Percentiles rank a stretch among this genome's conserved stretches.
These are phyloP conservation scores for Trididemnum clinides DNA, from an alignment of 23 tunicate species.

Conservation along the genomic window DNA sequence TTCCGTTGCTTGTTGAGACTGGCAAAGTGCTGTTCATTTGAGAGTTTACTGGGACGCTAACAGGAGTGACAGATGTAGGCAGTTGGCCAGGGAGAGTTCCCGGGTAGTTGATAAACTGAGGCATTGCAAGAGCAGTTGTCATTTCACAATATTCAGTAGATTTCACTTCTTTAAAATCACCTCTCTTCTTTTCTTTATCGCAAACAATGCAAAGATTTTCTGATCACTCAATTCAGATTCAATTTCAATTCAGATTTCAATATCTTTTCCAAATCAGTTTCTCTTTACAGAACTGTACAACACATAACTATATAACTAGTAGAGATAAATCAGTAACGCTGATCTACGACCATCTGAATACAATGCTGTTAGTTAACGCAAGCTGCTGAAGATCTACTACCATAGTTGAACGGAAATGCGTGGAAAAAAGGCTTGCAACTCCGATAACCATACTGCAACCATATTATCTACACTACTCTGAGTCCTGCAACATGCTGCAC, in stretches of 20 bases:
- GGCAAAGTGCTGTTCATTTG: neutral
- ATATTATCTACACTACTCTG: no score
- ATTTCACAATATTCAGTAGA: conserved; percentile 17
- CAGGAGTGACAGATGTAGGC: conserved; percentile 43
- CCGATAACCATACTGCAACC: neutral
- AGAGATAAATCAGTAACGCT: neutral
- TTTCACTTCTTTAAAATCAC: neutral
- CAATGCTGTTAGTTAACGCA: neutral
- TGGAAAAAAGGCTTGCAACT: conserved; percentile 20
- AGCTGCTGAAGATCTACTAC: neutral
- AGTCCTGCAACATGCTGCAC: no score
- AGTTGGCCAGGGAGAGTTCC: conserved; percentile 60
- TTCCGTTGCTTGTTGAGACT: neutral
- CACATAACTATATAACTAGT: neutral
- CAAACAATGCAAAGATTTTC: no score
- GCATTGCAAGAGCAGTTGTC: conserved; percentile 81
- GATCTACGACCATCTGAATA: neutral
- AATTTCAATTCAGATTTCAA: no score
- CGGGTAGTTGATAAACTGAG: conserved; percentile 68
- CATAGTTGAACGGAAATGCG: conserved; percentile 56
- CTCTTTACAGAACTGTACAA: neutral
- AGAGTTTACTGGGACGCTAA: neutral
- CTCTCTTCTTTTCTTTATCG: neutral
- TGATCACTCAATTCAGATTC: no score
- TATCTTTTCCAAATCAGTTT: no score